Evolutionary conservation across 2,797 vertebrate species (phyloP), one percentile per base, ranked within the genome.

Genomic region (Notamacropus eugenii): DNA sequence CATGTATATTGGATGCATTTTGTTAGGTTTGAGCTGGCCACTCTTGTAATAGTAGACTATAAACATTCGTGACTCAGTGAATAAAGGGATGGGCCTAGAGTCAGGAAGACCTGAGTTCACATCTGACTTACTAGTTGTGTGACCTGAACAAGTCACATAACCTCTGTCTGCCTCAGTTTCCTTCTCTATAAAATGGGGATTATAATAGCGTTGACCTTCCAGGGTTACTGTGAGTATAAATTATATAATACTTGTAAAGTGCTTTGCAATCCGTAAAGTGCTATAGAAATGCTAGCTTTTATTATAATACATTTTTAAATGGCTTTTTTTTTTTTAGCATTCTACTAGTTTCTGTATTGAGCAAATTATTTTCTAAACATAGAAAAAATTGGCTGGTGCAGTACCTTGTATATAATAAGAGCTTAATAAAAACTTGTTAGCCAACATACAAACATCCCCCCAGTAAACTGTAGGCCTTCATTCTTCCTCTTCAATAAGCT

Each of bases 291-390:
- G 22, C 40, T 46, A 27, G 40, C 40, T 82, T 27, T 46, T 50
- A 87, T 87, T 27, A 87, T 27, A 3, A 67, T 67, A 67, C 4
- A 67, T 67, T 62, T 93, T 92, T 90, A 87, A 67, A 57, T 52
- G 52, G 52, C 4, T 52, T 46, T 46, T 46, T 4, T 52, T 67
- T 93, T 54, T 74, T 50, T 55, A 93, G 4, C 24, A 93, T 96
- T 27, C 27, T 46, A 16, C 4, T 93, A 93, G 11, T 94, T 93
- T 12, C 62, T 91, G 1, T 87, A 11, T 87, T 87, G 74, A 27
- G 3, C 54, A 93, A 67, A 34, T 93, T 93, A 96, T 19, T 93
- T 50, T 96, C 40, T 92, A 14, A 62, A 94, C 94, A 94, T 55
- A 91, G 92, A 1, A 55, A 5, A 4, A 87, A 50, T 28, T 87